Percentiles rank a stretch among this genome's conserved stretches.
Conservation (phyloP, 2,888 invertebrate genomes). For the Aporophyla lueneburgensis region DNA sequence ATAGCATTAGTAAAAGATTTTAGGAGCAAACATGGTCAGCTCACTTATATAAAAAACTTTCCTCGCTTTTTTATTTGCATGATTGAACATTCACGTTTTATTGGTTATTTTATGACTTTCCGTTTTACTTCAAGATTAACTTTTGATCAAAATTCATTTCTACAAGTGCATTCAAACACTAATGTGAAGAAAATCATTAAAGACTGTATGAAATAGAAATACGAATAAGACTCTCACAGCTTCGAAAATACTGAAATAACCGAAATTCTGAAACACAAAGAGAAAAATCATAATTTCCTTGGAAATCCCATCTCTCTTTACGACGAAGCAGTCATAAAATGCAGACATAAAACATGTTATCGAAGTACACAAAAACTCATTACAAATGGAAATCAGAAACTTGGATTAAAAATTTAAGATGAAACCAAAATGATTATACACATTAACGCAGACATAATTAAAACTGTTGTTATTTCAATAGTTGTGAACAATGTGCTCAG, state of each 20-base stretch:
- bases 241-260: constrained; percentile 20
- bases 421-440: constrained; percentile 67
- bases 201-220: constrained; percentile 1
- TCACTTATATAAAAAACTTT: background rate
- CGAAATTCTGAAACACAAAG: constrained; percentile 18
- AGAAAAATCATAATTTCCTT: constrained; percentile 39
- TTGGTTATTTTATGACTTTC: constrained; percentile 33
- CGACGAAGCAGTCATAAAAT: constrained; percentile 67
- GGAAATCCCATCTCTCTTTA: constrained; percentile 66
- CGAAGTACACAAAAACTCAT: constrained; percentile 56
- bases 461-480: constrained; percentile 54
- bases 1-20: background rate
- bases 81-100: constrained; percentile 37
- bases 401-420: constrained; percentile 62
- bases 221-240: background rate
- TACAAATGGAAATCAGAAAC: constrained; percentile 53
- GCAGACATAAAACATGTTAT: constrained; percentile 69
- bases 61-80: background rate
- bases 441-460: constrained; percentile 48
- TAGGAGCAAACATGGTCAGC: background rate
- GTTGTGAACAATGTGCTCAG: constrained; percentile 42
- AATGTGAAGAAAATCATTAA: background rate
- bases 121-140: constrained; percentile 9
- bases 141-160: background rate
- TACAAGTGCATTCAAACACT: constrained; percentile 7